These are phyloP conservation scores for Enteromius mattozi DNA, from an alignment of 2,797 vertebrate genomes.

Conservation along the genomic window DNA sequence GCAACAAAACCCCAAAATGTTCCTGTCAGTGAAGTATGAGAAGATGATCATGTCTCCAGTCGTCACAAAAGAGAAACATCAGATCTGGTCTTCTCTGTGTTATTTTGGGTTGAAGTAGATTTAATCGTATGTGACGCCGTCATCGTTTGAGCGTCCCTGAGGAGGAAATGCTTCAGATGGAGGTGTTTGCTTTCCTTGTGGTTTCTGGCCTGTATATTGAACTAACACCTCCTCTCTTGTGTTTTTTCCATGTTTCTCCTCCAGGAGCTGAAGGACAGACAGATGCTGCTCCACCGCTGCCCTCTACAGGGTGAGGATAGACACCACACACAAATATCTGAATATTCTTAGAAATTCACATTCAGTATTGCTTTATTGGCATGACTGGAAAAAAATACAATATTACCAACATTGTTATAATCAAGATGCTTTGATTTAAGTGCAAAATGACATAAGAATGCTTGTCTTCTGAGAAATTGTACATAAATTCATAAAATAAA, in stretches of 20 bases:
- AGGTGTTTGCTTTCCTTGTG: conserved; percentile 73
- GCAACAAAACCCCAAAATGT: conserved; percentile 43
- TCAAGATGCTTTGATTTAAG: neutral
- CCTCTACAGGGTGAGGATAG: conserved; percentile 80
- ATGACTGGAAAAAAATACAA: no score
- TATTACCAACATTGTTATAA: neutral
- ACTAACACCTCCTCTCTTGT: conserved; percentile 70
- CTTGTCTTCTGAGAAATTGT: neutral
- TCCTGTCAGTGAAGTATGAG: conserved; percentile 37
- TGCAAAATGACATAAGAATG: no score
- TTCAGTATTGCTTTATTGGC: no score
- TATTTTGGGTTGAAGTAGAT: neutral
- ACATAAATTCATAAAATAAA: neutral
- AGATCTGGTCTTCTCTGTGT: neutral
- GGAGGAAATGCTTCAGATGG: conserved; percentile 70
- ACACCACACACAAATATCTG: neutral
- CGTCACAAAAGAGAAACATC: neutral
- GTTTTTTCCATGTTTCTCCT: conserved; percentile 30
- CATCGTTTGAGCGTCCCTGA: conserved; percentile 70
- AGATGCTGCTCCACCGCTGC: conserved; percentile 77
- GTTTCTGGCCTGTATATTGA: conserved; percentile 58
- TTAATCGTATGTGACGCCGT: neutral
- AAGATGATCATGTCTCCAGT: neutral
- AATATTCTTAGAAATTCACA: neutral
- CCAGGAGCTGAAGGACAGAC: conserved; percentile 77